phyloP scores from a whole-genome alignment of 2,113 vertebrate species.

The Oncorhynchus kisutch region DNA sequence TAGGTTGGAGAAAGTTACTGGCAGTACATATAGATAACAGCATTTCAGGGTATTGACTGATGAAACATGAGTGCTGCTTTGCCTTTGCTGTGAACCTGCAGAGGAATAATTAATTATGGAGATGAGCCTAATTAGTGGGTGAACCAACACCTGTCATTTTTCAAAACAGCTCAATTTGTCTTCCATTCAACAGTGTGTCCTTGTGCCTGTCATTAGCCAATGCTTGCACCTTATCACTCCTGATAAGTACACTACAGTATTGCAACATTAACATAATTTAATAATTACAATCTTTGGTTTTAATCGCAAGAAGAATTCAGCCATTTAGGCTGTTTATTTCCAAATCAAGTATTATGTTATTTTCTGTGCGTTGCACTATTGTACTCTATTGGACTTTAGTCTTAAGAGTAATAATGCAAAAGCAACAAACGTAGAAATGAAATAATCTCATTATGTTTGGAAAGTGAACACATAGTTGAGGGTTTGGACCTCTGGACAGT shows the following conservation, averaged over 20 bases:
- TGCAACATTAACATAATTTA: background rate
- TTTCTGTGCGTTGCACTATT: background rate
- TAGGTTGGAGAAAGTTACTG: background rate
- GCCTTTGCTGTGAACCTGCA: background rate
- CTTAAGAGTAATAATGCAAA: background rate
- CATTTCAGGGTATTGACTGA: background rate
- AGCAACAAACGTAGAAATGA: background rate
- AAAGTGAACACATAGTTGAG: slow-evolving; percentile 11
- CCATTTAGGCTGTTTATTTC: slow-evolving; percentile 19
- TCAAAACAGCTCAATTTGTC: background rate
- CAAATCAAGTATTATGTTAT: background rate
- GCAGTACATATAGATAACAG: background rate
- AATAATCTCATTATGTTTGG: background rate
- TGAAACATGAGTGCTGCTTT: background rate
- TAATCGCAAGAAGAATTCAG: background rate
- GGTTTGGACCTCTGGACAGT: slow-evolving; percentile 17
- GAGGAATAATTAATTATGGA: background rate
- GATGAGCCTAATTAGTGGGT: slow-evolving; percentile 4
- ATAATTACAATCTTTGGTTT: background rate
- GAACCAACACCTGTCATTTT: background rate
- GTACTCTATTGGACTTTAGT: background rate
- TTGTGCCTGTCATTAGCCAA: background rate
- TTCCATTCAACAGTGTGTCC: background rate
- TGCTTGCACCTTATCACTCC: no score
- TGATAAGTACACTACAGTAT: no score